A percentile compares a stretch with the other conserved stretches of the same genome.
Evolutionary conservation across 1,140 invertebrate species (phyloP).

Genomic region (Neodiprion lecontei): DNA sequence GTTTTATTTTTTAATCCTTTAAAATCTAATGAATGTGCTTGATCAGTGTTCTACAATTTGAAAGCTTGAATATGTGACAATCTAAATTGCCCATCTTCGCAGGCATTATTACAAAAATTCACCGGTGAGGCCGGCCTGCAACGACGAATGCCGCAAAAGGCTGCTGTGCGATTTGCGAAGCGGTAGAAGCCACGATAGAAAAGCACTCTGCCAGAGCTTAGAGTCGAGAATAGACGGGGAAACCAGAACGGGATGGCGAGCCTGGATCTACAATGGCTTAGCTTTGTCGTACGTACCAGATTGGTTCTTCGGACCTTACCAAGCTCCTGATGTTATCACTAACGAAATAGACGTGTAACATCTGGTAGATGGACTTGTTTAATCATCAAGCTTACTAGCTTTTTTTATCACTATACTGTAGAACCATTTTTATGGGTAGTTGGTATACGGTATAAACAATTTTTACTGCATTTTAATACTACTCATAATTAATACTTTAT

Average conservation of each 20-base stretch:
- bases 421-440: conserved; percentile 33
- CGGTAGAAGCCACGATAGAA: conserved; percentile 85
- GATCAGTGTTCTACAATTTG: no score
- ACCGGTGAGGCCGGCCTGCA: conserved; percentile 77
- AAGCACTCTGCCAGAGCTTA: conserved; percentile 80
- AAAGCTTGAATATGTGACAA: no score
- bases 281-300: conserved; percentile 80
- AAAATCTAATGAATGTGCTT: conserved; percentile 3
- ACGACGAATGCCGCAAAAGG: conserved; percentile 83
- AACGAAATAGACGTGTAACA: conserved; percentile 28
- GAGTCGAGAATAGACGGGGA: conserved; percentile 80
- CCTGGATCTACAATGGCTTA: conserved; percentile 85
- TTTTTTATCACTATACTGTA: conserved; percentile 54
- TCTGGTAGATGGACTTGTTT: conserved; percentile 37
- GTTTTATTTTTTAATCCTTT: not conserved
- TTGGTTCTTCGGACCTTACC: conserved; percentile 41
- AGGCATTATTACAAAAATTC: conserved; percentile 92
- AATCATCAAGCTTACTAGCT: conserved; percentile 56
- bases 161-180: conserved; percentile 85
- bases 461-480: conserved; percentile 9
- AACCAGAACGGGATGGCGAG: conserved; percentile 76
- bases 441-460: not conserved
- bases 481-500: no score
- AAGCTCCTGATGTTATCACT: conserved; percentile 32
- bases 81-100: conserved; percentile 18